phyloP scores from a whole-genome alignment of 2,888 invertebrate species.

The Toxonevra muliebris region DNA sequence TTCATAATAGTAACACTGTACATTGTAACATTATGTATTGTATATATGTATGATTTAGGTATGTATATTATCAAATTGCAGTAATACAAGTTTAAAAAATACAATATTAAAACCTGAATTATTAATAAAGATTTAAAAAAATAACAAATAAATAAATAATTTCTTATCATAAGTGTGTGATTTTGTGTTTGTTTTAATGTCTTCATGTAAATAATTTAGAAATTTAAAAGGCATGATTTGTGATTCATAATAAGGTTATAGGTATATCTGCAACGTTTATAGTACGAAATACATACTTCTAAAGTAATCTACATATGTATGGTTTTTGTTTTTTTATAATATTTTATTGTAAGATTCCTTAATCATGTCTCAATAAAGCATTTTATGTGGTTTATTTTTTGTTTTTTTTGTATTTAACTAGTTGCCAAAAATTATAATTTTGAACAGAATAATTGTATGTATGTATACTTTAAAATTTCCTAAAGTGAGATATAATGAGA shows the following conservation, averaged over 20 bases:
- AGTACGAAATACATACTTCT: neutral
- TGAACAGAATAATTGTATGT: neutral
- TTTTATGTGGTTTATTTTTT: conserved; percentile 22
- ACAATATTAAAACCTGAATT: too few species aligned
- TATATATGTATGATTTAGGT: too few species aligned
- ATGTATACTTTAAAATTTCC: conserved; percentile 9
- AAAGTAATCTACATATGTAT: conserved; percentile 4
- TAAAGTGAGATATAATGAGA: too few species aligned
- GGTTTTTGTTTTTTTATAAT: conserved; percentile 22
- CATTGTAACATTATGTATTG: too few species aligned
- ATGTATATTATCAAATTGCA: too few species aligned
- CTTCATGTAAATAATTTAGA: too few species aligned
- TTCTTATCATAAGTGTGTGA: too few species aligned
- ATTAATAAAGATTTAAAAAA: too few species aligned
- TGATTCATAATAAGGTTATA: neutral
- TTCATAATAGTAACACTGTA: too few species aligned
- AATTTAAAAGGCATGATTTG: neutral
- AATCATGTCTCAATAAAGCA: conserved; percentile 40
- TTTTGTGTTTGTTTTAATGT: too few species aligned
- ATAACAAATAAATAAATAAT: too few species aligned
- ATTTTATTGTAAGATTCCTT: conserved; percentile 40
- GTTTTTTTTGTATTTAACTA: conserved; percentile 2
- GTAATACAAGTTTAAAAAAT: too few species aligned
- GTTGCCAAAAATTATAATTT: neutral
- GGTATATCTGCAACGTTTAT: neutral